These are phyloP conservation scores for Cosmia pyralina DNA, from an alignment of 2,888 invertebrate species.

Conservation along the genomic window DNA sequence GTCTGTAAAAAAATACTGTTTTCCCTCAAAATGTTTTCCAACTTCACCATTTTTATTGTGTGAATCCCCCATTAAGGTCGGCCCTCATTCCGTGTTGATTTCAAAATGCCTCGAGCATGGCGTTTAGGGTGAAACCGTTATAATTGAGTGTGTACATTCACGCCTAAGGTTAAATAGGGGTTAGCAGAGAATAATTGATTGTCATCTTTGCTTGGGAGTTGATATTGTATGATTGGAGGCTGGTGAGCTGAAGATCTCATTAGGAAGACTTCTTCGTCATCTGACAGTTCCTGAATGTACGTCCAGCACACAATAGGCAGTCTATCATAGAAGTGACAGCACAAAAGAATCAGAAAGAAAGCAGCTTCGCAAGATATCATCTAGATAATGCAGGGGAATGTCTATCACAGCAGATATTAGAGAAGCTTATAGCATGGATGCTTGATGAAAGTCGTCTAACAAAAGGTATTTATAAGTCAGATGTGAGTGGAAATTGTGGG, in stretches of 20 bases:
- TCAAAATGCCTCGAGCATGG: constrained; percentile 49
- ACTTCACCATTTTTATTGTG: constrained; percentile 50
- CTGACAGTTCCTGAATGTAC: neutral
- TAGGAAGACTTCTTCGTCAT: neutral
- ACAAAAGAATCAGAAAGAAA: neutral
- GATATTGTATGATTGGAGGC: constrained; percentile 20
- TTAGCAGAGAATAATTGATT: constrained; percentile 33
- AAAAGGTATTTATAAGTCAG: too few relatives aligned
- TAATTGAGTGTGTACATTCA: constrained; percentile 60
- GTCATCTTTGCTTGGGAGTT: constrained; percentile 18
- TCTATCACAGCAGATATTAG: too few relatives aligned
- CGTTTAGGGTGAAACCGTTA: constrained; percentile 48
- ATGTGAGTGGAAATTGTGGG: too few relatives aligned
- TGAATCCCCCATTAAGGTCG: constrained; percentile 25
- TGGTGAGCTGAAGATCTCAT: neutral
- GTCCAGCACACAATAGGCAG: too few relatives aligned
- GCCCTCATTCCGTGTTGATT: constrained; percentile 55
- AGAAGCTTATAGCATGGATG: too few relatives aligned
- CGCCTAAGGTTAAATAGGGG: constrained; percentile 39
- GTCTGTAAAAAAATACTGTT: constrained; percentile 28
- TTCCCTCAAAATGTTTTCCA: constrained; percentile 29
- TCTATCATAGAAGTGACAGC: too few relatives aligned
- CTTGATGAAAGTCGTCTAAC: too few relatives aligned
- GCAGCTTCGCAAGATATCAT: neutral
- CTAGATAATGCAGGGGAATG: neutral